Base-by-base conservation (phyloP, 2,113 vertebrate species). In the Scatophagus argus region DNA sequence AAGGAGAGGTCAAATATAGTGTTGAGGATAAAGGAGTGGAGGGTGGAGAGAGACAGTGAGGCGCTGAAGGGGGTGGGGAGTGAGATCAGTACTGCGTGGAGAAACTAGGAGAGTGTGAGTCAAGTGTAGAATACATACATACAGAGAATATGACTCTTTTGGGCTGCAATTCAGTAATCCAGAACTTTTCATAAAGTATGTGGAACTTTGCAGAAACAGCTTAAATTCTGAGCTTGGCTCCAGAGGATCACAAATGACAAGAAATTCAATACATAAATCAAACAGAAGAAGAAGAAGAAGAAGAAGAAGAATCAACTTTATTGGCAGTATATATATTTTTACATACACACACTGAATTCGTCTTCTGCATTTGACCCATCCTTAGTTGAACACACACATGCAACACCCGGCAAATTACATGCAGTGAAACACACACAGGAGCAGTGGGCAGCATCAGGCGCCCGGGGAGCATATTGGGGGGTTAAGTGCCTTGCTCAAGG, bases 1-100 rank as follows among this genome's bases (percentile, higher is more conserved):
- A 89, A 85, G 84, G 81, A 88, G 85, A 90, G 87, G 88, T 86
- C 82, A 82, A 76, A 88, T 83, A 80, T 61, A 83, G 82, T 69
- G 67, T 65, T 44, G 74, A 82, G 75, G 71, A 82, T n/a, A 29
- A 56, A 74, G 75, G 43, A 77, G 52, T 72, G 44, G 74, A 64
- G 64, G 77, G 73, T 5, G 36, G 25, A 69, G 68, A 44, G 46
- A 56, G 70, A 64, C 11, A 38, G 69, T 12, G 71, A 76, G 65
- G 54, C 41, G 41, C 27, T 62, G 77, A 62, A 69, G 51, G 51
- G 60, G 54, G 31, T n/a, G 46, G 19, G 13, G 5, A 1, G 38
- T 23, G 59, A 32, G 59, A 55, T 83, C 65, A 81, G 67, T 66
- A 17, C 56, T 62, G 71, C 55, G 63, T 65, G 60, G 77, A 72